Evolutionary conservation across 2,797 vertebrate genomes (phyloP).

Genomic region (Peromyscus aztecus): DNA sequence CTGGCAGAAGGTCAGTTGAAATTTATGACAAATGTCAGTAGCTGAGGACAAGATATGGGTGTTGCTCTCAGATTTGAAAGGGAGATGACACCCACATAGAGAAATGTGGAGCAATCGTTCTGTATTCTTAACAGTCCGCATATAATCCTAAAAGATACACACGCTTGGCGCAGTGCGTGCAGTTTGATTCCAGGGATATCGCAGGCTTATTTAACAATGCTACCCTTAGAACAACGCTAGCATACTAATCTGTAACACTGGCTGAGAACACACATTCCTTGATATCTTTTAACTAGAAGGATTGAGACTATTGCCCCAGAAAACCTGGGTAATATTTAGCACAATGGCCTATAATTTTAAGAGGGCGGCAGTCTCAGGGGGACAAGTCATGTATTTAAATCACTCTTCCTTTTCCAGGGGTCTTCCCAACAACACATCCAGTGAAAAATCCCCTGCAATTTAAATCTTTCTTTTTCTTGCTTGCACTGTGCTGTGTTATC

Average conservation of each 20-base stretch:
- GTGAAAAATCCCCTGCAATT: slow-evolving; percentile 55
- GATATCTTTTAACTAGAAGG: slow-evolving; percentile 83
- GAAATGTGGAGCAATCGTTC: slow-evolving; percentile 76
- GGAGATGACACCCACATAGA: slow-evolving; percentile 65
- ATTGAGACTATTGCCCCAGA: slow-evolving; percentile 68
- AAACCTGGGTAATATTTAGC: slow-evolving; percentile 56
- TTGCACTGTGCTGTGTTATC: not conserved
- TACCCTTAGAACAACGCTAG: slow-evolving; percentile 84
- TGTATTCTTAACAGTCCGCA: slow-evolving; percentile 79
- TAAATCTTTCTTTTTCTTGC: slow-evolving; percentile 31
- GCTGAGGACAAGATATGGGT: slow-evolving; percentile 61
- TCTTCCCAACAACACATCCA: not conserved
- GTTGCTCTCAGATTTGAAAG: slow-evolving; percentile 69
- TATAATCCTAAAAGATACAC: slow-evolving; percentile 82
- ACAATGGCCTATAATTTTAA: not conserved
- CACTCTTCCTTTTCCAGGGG: not conserved
- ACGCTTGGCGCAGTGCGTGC: slow-evolving; percentile 76
- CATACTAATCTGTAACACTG: slow-evolving; percentile 84
- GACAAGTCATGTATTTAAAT: slow-evolving; percentile 38
- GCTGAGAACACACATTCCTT: slow-evolving; percentile 80
- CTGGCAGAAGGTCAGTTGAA: slow-evolving; percentile 76
- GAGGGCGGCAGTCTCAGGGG: not conserved
- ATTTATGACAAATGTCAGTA: slow-evolving; percentile 78
- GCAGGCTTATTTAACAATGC: slow-evolving; percentile 86
- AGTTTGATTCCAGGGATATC: slow-evolving; percentile 83